Evolutionary conservation across 1,140 invertebrate species (phyloP), one percentile per base, ranked within the genome.

Genomic region (Hesperophylax magnus): DNA sequence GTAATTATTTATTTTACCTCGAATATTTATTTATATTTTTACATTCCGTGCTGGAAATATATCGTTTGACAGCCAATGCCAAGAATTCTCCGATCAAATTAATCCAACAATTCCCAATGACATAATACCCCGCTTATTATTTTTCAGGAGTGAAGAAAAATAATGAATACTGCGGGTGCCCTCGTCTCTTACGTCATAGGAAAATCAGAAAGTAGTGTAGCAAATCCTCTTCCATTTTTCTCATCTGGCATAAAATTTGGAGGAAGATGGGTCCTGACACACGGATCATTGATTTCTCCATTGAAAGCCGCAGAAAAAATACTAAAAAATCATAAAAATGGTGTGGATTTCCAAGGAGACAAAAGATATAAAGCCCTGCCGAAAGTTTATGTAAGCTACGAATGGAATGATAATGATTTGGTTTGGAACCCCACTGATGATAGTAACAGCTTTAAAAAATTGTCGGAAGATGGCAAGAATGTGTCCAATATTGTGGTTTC

Each of bases 181-280:
- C 87, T 89, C 86, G 86, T 90, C 0, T 88, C 89, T 0, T 90
- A 34, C 22, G 54, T 15, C 18, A 90, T 84, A 88, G 88, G 82
- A 87, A 88, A 75, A 87, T 87, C 0, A 86, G 88, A 52, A 15
- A 72, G 15, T 7, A 58, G 22, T 34, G n/a, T 24, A 4, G 15
- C 72, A 1, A 27, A 27, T 27, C 11, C 27, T 34, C 24, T n/a
- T 17, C 17, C 2, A 31, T 15, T 67, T 9, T 86, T 88, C 4
- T 86, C 87, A 0, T 92, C 91, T 20, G 91, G 91, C 8, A 89
- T 92, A 20, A 87, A 87, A 60, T 91, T 92, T 80, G 87, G 87
- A 15, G 85, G 89, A 3, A 85, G 88, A 34, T 92, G 91, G 90
- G 87, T 92, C 3, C 85, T 93, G 2, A 90, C 89, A 0, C 91